These are phyloP conservation scores for Alviniconcha strummeri DNA, from an alignment of 2,888 invertebrate genomes.

Conservation along the genomic window DNA sequence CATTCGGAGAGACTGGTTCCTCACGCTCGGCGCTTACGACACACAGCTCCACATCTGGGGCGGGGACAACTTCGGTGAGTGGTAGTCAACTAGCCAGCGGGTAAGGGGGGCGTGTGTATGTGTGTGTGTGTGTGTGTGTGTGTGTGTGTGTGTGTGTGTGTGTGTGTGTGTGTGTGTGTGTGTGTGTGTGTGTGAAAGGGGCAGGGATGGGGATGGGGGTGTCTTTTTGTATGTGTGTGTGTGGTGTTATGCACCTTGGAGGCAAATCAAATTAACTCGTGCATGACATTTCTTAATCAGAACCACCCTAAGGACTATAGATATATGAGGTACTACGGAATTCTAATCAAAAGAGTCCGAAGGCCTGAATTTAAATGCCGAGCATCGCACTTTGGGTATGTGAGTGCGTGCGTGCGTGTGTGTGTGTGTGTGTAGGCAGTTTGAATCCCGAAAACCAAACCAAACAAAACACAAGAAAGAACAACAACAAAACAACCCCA, in stretches of 20 bases:
- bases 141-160: neutral
- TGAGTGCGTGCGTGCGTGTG: neutral
- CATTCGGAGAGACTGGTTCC: conserved; percentile 92
- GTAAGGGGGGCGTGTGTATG: neutral
- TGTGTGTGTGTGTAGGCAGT: neutral
- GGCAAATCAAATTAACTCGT: no score
- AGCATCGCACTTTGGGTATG: neutral
- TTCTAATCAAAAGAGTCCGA: neutral
- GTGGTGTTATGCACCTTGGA: no score
- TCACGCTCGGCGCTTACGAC: conserved; percentile 95
- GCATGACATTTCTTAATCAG: no score
- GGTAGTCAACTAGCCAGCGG: neutral
- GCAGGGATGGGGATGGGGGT: neutral
- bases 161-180: neutral
- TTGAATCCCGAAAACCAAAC: no score
- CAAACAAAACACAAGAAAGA: neutral
- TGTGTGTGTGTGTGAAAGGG: conserved; percentile 10
- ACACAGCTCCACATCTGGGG: conserved; percentile 99
- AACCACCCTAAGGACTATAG: no score
- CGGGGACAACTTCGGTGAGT: conserved; percentile 92
- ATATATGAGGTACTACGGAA: no score
- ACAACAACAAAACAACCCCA: neutral
- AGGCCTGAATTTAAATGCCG: neutral
- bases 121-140: conserved; percentile 12
- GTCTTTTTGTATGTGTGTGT: neutral